A percentile compares a stretch with the other conserved stretches of the same genome.
phyloP scores from a whole-genome alignment of 2,888 invertebrate genomes.

The Drosophila crucigera region DNA sequence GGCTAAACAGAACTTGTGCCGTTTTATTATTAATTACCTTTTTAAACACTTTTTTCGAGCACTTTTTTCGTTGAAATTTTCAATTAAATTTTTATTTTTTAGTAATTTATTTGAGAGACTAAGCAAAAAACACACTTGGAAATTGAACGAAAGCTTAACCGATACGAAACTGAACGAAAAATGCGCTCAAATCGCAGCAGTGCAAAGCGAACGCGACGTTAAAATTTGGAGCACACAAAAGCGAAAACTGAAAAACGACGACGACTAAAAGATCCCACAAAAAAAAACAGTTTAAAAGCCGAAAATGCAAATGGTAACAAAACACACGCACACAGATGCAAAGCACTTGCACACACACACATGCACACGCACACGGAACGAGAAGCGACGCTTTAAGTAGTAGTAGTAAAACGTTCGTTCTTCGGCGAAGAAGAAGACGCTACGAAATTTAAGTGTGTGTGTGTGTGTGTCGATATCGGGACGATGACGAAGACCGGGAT shows the following conservation, averaged over 20 bases:
- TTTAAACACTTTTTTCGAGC: constrained; percentile 36
- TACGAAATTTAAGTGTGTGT: constrained; percentile 17
- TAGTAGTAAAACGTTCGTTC: constrained; percentile 74
- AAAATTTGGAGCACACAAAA: constrained; percentile 55
- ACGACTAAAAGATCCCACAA: constrained; percentile 14
- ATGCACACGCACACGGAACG: constrained; percentile 19
- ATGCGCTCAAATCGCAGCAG: constrained; percentile 18
- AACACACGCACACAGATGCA: constrained; percentile 12
- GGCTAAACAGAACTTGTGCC: constrained; percentile 57
- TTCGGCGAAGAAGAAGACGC: constrained; percentile 68
- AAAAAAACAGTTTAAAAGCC: constrained; percentile 29
- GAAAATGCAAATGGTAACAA: constrained; percentile 63
- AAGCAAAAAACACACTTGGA: constrained; percentile 24
- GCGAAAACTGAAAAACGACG: constrained; percentile 18
- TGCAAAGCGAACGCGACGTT: constrained; percentile 52
- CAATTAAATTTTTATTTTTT: background rate
- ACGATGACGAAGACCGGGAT: constrained; percentile 28
- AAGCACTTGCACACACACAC: constrained; percentile 21
- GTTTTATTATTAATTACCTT: constrained; percentile 30
- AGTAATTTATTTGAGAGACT: background rate
- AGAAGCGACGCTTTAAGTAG: constrained; percentile 6
- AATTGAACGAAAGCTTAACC: constrained; percentile 29
- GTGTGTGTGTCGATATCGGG: background rate
- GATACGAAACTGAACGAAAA: constrained; percentile 23
- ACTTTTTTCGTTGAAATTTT: constrained; percentile 49